Conservation (phyloP, 2,888 invertebrate species). For the Halocaridina rubra region DNA sequence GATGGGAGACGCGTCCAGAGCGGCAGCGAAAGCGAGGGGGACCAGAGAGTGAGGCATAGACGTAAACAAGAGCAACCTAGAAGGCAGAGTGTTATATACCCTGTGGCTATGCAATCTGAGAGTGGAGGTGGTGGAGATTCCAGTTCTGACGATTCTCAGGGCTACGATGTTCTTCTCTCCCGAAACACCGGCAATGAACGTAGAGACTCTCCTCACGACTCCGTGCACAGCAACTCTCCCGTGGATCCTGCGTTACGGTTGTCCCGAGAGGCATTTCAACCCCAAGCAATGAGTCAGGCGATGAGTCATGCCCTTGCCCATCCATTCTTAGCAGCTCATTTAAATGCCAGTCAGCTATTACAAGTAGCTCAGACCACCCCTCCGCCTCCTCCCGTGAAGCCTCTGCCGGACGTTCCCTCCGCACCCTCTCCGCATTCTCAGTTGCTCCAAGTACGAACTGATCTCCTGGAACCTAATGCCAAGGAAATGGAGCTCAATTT, state of each 20-base stretch:
- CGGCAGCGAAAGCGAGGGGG: constrained; percentile 59
- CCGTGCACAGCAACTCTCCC: constrained; percentile 34
- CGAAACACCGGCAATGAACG: neutral
- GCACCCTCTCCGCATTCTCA: constrained; percentile 12
- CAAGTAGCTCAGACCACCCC: constrained; percentile 14
- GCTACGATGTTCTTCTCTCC: constrained; percentile 42
- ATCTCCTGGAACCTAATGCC: constrained; percentile 33
- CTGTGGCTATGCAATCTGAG: constrained; percentile 27
- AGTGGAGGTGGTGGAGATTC: constrained; percentile 31
- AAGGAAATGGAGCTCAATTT: neutral
- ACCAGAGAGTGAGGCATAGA: constrained; percentile 51
- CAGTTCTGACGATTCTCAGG: constrained; percentile 62
- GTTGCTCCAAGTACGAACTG: constrained; percentile 44
- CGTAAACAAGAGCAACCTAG: constrained; percentile 62
- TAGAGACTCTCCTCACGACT: constrained; percentile 37
- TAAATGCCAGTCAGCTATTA: constrained; percentile 45
- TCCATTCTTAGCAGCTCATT: constrained; percentile 60
- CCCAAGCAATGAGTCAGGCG: constrained; percentile 57
- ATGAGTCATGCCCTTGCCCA: constrained; percentile 63
- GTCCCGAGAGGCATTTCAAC: constrained; percentile 26
- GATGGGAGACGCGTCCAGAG: constrained; percentile 48
- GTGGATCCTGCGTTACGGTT: neutral
- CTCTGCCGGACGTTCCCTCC: neutral
- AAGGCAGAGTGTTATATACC: constrained; percentile 61
- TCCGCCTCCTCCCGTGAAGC: neutral